Conservation (phyloP, 2,113 vertebrate species). For the Micromys minutus region DNA sequence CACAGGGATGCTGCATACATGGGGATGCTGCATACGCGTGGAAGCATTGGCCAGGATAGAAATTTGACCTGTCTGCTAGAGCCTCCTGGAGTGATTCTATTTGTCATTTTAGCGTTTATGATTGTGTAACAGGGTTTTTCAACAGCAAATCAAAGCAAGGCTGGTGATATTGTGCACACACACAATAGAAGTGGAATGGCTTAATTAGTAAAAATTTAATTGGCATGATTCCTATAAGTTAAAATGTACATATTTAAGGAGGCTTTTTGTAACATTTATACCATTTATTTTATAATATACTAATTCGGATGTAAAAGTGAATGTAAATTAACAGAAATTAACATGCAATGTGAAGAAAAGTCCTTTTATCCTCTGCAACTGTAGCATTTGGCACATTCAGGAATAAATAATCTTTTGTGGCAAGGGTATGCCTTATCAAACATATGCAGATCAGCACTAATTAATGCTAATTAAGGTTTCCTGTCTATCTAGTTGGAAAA, state of each 20-base stretch:
- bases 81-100: conserved; percentile 9
- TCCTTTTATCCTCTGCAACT: conserved; percentile 87
- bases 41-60: conserved; percentile 22
- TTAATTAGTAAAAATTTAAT: conserved; percentile 80
- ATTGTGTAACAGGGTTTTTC: conserved; percentile 40
- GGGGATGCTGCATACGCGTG: background rate
- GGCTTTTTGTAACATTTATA: conserved; percentile 83
- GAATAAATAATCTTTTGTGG: conserved; percentile 92
- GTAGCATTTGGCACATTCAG: conserved; percentile 90
- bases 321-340: conserved; percentile 87
- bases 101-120: conserved; percentile 54
- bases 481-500: conserved; percentile 93
- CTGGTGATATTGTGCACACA: conserved; percentile 48
- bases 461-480: conserved; percentile 95
- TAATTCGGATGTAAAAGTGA: conserved; percentile 84
- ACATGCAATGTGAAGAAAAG: conserved; percentile 86
- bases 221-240: conserved; percentile 80
- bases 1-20: background rate
- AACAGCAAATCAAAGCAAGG: conserved; percentile 69
- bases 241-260: conserved; percentile 81
- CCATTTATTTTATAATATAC: conserved; percentile 83
- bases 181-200: conserved; percentile 74
- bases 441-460: conserved; percentile 95
- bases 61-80: conserved; percentile 26
- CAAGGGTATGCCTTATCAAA: conserved; percentile 94